Evolutionary conservation across 2,113 vertebrate genomes (phyloP).

Genomic region (Acrocephalus kingi): DNA sequence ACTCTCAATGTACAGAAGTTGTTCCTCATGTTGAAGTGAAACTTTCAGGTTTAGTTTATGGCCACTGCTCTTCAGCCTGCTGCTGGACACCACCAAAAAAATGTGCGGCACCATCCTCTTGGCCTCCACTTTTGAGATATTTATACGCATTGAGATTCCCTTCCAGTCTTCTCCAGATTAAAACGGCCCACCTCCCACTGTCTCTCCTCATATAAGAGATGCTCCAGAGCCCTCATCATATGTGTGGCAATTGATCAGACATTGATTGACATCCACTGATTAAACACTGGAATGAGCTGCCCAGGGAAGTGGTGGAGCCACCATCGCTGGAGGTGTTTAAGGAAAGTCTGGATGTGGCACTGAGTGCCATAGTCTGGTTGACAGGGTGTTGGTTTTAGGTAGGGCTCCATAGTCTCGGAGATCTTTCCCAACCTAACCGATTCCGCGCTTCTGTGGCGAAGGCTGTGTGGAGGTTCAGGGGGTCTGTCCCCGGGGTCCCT

Average conservation of each 20-base stretch:
- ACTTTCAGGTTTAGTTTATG: neutral
- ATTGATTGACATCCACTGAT: neutral
- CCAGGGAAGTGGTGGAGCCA: neutral
- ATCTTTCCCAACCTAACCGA: neutral
- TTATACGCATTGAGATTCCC: fast-evolving
- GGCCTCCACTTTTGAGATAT: neutral
- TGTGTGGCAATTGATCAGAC: neutral
- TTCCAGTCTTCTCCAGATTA: neutral
- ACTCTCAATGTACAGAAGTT: neutral
- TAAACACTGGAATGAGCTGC: neutral
- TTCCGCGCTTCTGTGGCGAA: fast-evolving
- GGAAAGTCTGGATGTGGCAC: neutral
- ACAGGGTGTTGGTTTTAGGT: fast-evolving
- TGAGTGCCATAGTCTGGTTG: fast-evolving
- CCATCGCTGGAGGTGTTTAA: neutral
- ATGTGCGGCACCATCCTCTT: neutral
- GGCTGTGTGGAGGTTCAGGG: neutral
- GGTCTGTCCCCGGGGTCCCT: no score
- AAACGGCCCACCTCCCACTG: neutral
- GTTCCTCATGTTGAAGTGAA: neutral
- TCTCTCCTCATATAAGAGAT: neutral
- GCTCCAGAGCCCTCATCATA: neutral
- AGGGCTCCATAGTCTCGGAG: neutral
- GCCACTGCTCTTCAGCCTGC: neutral
- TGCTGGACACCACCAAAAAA: neutral